Conservation (phyloP, 2,888 invertebrate species). For the Noctua janthina region DNA sequence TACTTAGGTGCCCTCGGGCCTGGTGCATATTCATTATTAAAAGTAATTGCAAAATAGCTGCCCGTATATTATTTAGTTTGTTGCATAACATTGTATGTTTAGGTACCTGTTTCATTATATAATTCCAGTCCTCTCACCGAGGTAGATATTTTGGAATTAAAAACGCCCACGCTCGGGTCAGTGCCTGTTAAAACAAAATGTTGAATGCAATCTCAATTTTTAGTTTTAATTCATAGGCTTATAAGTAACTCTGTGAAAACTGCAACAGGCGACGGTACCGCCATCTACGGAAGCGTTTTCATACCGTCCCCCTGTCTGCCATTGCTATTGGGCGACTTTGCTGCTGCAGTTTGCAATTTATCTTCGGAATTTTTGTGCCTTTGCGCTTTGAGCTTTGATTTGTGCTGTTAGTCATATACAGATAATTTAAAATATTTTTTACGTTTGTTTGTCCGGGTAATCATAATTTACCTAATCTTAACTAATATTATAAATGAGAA, state of each 20-base stretch:
- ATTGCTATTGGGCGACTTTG: neutral
- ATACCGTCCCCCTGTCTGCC: neutral
- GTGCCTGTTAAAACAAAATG: slow-evolving; percentile 39
- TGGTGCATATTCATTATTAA: neutral
- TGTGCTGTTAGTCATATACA: neutral
- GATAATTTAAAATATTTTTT: no score
- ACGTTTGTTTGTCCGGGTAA: neutral
- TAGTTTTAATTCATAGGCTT: neutral
- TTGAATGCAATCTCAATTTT: neutral
- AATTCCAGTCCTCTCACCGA: slow-evolving; percentile 41
- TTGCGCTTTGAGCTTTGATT: neutral
- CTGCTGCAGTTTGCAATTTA: neutral
- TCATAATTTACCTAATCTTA: no score
- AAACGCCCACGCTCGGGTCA: neutral
- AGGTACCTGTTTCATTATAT: slow-evolving; percentile 46
- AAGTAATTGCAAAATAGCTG: neutral
- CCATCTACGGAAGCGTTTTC: neutral
- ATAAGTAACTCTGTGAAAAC: neutral
- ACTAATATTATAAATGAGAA: no score
- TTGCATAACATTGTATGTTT: neutral
- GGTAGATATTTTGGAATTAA: slow-evolving; percentile 24
- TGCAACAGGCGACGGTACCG: neutral
- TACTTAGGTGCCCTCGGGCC: no score
- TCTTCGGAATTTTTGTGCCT: no score
- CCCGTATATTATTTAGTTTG: neutral